Evolutionary conservation across 2,888 invertebrate genomes (phyloP).

Genomic region (Nebria salina): DNA sequence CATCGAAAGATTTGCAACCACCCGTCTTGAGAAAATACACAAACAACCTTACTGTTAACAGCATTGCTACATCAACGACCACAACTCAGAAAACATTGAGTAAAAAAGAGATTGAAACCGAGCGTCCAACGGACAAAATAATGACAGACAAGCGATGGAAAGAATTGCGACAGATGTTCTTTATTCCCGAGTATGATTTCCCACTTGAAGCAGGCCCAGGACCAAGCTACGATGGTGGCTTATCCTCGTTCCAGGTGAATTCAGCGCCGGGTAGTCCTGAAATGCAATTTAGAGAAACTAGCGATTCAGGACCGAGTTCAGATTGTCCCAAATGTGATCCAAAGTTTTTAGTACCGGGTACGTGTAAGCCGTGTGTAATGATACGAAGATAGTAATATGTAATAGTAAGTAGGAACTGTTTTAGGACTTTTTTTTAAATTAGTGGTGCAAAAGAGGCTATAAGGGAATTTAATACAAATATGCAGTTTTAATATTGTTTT

Average conservation of each 20-base stretch:
- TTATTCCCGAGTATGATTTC: conserved; percentile 62
- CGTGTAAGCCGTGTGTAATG: conserved; percentile 72
- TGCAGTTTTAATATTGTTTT: too few relatives aligned
- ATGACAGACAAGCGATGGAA: conserved; percentile 54
- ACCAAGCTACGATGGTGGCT: conserved; percentile 57
- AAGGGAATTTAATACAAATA: neutral
- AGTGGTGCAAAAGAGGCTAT: neutral
- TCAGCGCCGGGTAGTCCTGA: conserved; percentile 34
- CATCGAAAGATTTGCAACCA: conserved; percentile 64
- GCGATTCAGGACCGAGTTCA: conserved; percentile 60
- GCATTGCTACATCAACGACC: neutral
- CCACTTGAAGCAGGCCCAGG: conserved; percentile 57
- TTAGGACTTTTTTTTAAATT: neutral
- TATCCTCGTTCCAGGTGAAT: conserved; percentile 60
- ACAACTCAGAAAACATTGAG: conserved; percentile 30
- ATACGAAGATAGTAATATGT: conserved; percentile 55
- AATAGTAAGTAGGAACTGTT: neutral
- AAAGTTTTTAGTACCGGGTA: conserved; percentile 70
- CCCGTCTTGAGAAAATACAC: conserved; percentile 55
- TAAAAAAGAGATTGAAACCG: conserved; percentile 42
- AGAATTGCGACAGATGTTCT: conserved; percentile 57
- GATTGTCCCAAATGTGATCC: conserved; percentile 73
- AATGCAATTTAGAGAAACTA: neutral
- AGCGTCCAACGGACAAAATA: conserved; percentile 15
- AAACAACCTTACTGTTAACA: neutral